Evolutionary conservation across 2,797 vertebrate genomes (phyloP).

Genomic region (Morus bassanus): DNA sequence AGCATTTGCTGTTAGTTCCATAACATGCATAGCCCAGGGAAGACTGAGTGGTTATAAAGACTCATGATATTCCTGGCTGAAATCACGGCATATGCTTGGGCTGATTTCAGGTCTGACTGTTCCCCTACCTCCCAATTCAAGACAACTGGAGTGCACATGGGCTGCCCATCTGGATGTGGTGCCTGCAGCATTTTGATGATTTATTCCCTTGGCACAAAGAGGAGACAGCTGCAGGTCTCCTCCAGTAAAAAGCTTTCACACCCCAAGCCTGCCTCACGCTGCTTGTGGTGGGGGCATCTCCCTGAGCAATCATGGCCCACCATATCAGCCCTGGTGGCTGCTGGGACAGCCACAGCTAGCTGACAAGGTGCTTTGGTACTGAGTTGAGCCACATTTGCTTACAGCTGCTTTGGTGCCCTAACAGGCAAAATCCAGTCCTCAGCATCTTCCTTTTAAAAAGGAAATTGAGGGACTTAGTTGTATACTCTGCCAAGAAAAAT

Average conservation of each 20-base stretch:
- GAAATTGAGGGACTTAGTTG: not conserved
- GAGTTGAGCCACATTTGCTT: not conserved
- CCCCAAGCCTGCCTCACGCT: not conserved
- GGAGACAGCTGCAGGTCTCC: not conserved
- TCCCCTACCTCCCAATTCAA: not conserved
- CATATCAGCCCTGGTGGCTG: not conserved
- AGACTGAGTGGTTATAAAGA: not conserved
- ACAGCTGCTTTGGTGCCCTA: fast-evolving
- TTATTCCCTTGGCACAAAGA: not conserved
- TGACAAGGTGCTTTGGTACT: not conserved
- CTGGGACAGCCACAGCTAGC: not conserved
- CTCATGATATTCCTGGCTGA: not conserved
- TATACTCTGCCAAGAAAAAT: not conserved
- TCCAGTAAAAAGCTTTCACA: not conserved
- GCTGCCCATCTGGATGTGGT: not conserved
- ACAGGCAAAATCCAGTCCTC: not conserved
- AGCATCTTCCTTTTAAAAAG: not conserved
- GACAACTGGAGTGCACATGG: not conserved
- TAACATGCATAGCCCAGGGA: not conserved
- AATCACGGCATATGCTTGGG: not conserved
- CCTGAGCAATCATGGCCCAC: not conserved
- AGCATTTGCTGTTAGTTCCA: not conserved
- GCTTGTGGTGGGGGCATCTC: not conserved
- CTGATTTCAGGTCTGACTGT: not conserved
- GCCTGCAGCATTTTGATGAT: not conserved